phyloP scores from a whole-genome alignment of 2,113 vertebrate genomes.

The Anolis carolinensis region DNA sequence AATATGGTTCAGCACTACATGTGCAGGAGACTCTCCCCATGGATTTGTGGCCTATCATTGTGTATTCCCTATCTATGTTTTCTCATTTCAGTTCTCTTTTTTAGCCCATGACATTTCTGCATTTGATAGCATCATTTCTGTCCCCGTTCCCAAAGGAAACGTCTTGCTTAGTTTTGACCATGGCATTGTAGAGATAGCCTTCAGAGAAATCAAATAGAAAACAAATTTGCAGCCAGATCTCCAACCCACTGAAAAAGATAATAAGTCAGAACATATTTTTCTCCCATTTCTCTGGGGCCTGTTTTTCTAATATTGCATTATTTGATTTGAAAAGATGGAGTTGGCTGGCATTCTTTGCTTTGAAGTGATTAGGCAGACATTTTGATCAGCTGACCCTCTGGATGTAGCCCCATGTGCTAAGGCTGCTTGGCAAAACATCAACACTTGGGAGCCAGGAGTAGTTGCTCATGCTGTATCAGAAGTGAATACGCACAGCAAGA shows the following conservation, averaged over 20 bases:
- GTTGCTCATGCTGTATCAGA: neutral
- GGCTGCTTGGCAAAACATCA: neutral
- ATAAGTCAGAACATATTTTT: conserved; percentile 62
- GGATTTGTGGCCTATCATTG: conserved; percentile 11
- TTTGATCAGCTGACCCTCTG: neutral
- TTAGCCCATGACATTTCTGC: conserved; percentile 62
- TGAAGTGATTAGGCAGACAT: neutral
- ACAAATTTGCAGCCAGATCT: conserved; percentile 67
- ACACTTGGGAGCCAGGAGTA: neutral
- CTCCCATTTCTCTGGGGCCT: conserved; percentile 59
- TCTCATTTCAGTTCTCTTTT: conserved; percentile 59
- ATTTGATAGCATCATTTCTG: conserved; percentile 72
- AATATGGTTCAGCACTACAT: neutral
- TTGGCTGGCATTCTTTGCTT: neutral
- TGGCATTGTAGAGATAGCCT: conserved; percentile 60
- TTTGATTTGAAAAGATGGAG: conserved; percentile 60
- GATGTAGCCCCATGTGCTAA: neutral
- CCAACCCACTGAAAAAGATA: conserved; percentile 70
- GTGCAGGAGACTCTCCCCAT: neutral
- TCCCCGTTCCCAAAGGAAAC: conserved; percentile 67
- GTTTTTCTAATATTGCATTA: conserved; percentile 43
- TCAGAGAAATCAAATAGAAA: conserved; percentile 77
- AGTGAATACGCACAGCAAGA: neutral
- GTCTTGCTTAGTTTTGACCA: conserved; percentile 61
- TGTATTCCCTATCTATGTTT: conserved; percentile 37